Percentiles rank a stretch among this genome's conserved stretches.
Evolutionary conservation across 2,113 vertebrate genomes (phyloP).

Genomic region (Hippopotamus amphibius): DNA sequence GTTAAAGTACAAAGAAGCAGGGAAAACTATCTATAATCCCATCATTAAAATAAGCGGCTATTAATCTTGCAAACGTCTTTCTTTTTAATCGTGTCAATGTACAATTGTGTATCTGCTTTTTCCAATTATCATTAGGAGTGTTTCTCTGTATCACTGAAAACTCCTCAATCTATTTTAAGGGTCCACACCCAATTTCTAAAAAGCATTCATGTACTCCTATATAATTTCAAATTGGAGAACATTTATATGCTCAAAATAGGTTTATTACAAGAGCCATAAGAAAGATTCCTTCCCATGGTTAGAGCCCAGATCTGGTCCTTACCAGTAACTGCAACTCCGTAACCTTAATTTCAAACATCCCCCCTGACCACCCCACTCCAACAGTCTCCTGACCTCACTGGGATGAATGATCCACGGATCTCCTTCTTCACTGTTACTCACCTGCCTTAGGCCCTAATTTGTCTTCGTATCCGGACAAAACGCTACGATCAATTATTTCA

Average conservation of each 20-base stretch:
- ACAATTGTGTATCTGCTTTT: background rate
- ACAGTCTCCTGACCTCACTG: background rate
- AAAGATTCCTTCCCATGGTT: background rate
- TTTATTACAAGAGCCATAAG: background rate
- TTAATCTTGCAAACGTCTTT: background rate
- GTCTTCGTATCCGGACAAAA: background rate
- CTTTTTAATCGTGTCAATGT: background rate
- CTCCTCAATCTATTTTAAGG: constrained; percentile 22
- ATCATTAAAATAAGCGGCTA: background rate
- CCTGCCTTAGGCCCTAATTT: background rate
- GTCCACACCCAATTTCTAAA: background rate
- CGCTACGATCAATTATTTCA: background rate
- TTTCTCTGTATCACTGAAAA: background rate
- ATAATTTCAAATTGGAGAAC: constrained; percentile 33
- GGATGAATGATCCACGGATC: background rate
- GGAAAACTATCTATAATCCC: background rate
- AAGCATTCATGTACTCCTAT: background rate
- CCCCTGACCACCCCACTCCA: background rate
- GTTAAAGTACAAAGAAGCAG: background rate
- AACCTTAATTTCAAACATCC: background rate
- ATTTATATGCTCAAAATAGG: constrained; percentile 9
- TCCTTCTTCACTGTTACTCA: background rate
- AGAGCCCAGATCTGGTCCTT: background rate
- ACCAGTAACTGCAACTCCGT: background rate
- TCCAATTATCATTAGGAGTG: background rate